Base-by-base conservation (phyloP, 2,888 invertebrate species). In the Geophilus truncorum region DNA sequence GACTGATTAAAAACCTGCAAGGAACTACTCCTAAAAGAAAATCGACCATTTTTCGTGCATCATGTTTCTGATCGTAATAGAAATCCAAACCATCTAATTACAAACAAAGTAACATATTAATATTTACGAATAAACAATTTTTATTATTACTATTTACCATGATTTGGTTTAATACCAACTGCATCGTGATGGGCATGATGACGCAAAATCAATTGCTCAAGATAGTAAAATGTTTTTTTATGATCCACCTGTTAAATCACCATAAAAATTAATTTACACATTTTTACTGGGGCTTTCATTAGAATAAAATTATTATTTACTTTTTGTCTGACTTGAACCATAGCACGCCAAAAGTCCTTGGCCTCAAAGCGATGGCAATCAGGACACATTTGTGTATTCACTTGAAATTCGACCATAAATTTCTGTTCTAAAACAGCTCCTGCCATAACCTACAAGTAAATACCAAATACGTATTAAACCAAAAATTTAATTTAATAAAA, bases 301-400 rank as follows among this genome's bases (percentile, higher is more conserved):
- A n/a, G n/a, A n/a, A n/a, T n/a, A n/a, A n/a, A n/a, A n/a, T n/a
- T n/a, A n/a, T n/a, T n/a, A 18, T 18, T 25, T 79, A 88, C 88
- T 85, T 87, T 88, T 84, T 89, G 89, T 82, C 88, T 85, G 75
- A 89, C 86, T 86, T 90, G 90, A 79, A 92, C 92, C 81, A 90
- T 88, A 34, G 98, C 96, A 85, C 94, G 93, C 99, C 99, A 99
- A 86, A 92, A 99, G 88, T 99, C 94, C 87, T 99, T 97, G 0
- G 98, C 98, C 88, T 99, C 98, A 0, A 93, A 92, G 18, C 97
- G 91, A 87, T 98, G 98, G 87, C 99, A 99, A 81, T 97, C 96
- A 86, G 95, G 94, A 87, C 99, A 99, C 95, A 98, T 97, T 87
- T 97, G 97, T 88, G 94, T 92, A 85, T 92, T 92, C 0, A 98